A percentile compares a stretch with the other conserved stretches of the same genome.
phyloP scores from a whole-genome alignment of 2,797 vertebrate species.

The Alcedo atthis region DNA sequence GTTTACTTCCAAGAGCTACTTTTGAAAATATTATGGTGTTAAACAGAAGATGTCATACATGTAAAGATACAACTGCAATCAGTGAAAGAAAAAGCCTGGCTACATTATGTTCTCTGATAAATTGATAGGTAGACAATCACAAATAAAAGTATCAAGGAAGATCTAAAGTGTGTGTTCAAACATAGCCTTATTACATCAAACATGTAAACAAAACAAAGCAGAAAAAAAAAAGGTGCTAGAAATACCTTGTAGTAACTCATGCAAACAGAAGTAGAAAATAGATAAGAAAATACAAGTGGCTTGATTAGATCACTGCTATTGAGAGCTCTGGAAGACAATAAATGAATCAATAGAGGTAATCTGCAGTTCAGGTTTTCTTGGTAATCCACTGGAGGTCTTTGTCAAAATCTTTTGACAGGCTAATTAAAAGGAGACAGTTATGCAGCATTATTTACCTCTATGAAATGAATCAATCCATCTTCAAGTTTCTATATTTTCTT shows the following conservation, averaged over 20 bases:
- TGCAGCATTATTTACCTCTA: constrained; percentile 74
- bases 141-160: constrained; percentile 23
- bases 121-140: background rate
- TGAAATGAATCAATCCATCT: constrained; percentile 73
- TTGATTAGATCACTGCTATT: constrained; percentile 78
- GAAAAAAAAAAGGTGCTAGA: background rate
- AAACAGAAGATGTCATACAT: background rate
- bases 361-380: constrained; percentile 68
- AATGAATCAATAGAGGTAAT: constrained; percentile 71
- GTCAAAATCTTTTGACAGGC: constrained; percentile 81
- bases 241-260: constrained; percentile 32
- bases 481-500: constrained; percentile 64
- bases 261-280: constrained; percentile 51
- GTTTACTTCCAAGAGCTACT: background rate
- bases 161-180: constrained; percentile 39
- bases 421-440: constrained; percentile 79
- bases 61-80: background rate
- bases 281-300: constrained; percentile 56
- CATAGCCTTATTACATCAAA: background rate
- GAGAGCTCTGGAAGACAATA: constrained; percentile 69
- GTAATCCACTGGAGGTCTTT: constrained; percentile 76
- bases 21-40: background rate
- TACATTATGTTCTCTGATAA: background rate
- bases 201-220: background rate
- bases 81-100: background rate